Evolutionary conservation across 2,797 vertebrate species (phyloP).

Genomic region (Hapalemur alaotrensis): DNA sequence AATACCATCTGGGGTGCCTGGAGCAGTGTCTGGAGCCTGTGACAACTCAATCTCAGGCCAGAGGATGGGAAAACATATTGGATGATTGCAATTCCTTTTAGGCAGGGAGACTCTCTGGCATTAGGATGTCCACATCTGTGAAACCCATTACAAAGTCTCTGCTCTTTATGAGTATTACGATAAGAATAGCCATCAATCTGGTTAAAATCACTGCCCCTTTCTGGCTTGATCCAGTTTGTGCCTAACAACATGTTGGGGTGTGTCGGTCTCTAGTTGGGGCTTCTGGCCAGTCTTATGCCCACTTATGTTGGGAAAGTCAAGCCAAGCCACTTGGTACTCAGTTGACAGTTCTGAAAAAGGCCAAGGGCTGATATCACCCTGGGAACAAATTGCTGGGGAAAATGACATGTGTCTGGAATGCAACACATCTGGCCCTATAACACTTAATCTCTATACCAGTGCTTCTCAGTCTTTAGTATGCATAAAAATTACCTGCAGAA

Average conservation of each 20-base stretch:
- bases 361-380: background rate
- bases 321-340: background rate
- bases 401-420: background rate
- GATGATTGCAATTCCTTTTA: slow-evolving; percentile 81
- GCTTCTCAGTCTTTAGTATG: background rate
- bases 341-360: slow-evolving; percentile 12
- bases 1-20: slow-evolving; percentile 86
- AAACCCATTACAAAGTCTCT: slow-evolving; percentile 75
- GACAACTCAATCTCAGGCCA: slow-evolving; percentile 85
- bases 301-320: slow-evolving; percentile 1
- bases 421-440: background rate
- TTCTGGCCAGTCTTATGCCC: background rate
- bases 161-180: slow-evolving; percentile 77
- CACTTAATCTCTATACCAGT: background rate
- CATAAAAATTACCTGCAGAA: background rate
- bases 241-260: slow-evolving; percentile 43
- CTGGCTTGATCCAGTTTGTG: slow-evolving; percentile 55
- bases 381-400: background rate
- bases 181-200: slow-evolving; percentile 83
- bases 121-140: slow-evolving; percentile 83
- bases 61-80: slow-evolving; percentile 80
- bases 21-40: slow-evolving; percentile 82
- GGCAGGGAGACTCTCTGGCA: slow-evolving; percentile 66
- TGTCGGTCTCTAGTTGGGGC: background rate
- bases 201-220: slow-evolving; percentile 66